Percentiles rank a stretch among this genome's conserved stretches.
phyloP scores from a whole-genome alignment of 2,113 vertebrate species.

The Ceyx margarethae region DNA sequence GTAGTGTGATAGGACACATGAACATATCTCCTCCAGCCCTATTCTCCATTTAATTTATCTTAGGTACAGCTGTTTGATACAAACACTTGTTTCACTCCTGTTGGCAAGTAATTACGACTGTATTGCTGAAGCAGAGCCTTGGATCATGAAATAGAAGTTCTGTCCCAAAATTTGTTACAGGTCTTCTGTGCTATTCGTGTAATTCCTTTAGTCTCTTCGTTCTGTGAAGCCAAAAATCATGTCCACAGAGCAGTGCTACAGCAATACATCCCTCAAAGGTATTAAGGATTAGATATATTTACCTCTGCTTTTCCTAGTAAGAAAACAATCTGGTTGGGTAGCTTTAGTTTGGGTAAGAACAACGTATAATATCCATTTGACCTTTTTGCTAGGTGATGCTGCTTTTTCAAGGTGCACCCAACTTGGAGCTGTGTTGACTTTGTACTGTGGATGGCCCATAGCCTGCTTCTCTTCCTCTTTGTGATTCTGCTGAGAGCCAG shows the following conservation, averaged over 20 bases:
- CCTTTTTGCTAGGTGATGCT: background rate
- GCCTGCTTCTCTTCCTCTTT: background rate
- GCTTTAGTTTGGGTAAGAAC: background rate
- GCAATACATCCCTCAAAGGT: background rate
- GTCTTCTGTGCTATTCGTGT: background rate
- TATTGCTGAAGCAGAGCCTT: background rate
- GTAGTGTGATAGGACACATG: background rate
- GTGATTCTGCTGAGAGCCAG: fast-evolving
- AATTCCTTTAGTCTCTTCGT: background rate
- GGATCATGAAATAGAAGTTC: background rate
- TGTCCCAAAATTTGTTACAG: background rate
- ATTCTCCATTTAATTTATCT: background rate
- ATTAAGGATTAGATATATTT: background rate
- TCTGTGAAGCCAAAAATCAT: background rate
- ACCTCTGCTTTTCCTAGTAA: background rate
- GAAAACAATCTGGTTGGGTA: fast-evolving
- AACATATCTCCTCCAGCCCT: background rate
- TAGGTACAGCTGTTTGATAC: background rate
- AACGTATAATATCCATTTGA: background rate
- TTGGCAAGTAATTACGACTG: background rate
- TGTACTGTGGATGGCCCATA: background rate
- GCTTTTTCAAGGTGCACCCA: background rate
- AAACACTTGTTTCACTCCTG: background rate
- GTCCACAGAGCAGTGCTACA: background rate
- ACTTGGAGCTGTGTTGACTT: background rate